Conservation (phyloP, 2,888 invertebrate species). For the Leptopilina syphax region DNA sequence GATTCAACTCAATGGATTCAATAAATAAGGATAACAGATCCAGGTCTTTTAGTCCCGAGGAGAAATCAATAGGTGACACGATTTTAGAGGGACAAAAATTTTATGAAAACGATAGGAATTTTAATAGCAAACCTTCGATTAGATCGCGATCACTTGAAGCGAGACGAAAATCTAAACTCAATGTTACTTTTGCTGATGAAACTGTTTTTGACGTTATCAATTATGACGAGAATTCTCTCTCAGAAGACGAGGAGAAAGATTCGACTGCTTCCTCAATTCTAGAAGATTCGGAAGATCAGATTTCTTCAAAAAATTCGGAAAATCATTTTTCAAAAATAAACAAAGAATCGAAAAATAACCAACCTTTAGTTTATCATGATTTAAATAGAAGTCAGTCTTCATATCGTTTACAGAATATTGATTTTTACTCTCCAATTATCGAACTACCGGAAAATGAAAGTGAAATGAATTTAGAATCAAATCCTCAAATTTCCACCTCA, state of each 20-base stretch:
- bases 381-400: background rate
- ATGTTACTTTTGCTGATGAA: conserved; percentile 51
- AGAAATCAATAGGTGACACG: background rate
- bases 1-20: background rate
- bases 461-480: background rate
- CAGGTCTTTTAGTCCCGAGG: background rate
- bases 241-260: background rate
- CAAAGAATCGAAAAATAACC: no score
- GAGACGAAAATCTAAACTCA: conserved; percentile 46
- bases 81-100: background rate
- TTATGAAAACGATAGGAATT: background rate
- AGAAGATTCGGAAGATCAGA: background rate
- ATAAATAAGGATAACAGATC: background rate
- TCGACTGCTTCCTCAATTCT: background rate
- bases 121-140: conserved; percentile 1
- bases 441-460: conserved; percentile 1
- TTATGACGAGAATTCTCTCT: background rate
- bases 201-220: background rate
- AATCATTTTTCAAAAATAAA: no score
- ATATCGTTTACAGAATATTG: conserved; percentile 2
- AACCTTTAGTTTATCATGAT: background rate
- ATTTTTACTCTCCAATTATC: background rate
- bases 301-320: background rate
- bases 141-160: conserved; percentile 27
- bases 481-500: background rate